A percentile compares a stretch with the other conserved stretches of the same genome.
Evolutionary conservation across 2,113 vertebrate species (phyloP).

Genomic region (Malurus cyaneus): DNA sequence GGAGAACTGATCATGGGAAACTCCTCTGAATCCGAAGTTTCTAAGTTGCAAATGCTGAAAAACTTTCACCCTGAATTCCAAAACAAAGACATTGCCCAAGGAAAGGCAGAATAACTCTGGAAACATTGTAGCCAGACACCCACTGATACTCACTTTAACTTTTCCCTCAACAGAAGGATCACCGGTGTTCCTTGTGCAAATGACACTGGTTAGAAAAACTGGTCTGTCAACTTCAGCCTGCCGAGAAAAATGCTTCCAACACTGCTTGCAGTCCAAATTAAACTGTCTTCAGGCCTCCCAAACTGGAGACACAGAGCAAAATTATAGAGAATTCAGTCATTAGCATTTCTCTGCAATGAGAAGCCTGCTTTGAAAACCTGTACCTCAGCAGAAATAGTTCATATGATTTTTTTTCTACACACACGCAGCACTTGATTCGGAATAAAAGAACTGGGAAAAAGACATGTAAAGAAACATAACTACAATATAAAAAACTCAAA

Average conservation of each 20-base stretch:
- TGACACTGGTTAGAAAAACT: neutral
- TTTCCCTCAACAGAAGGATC: neutral
- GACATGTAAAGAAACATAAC: neutral
- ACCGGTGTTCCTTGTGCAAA: neutral
- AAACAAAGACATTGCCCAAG: neutral
- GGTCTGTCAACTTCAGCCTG: neutral
- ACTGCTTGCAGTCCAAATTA: neutral
- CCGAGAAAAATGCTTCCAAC: neutral
- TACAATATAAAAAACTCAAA: neutral
- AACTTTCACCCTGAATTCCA: neutral
- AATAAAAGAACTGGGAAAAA: neutral
- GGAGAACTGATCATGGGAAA: neutral
- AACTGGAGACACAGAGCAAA: neutral
- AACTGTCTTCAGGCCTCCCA: neutral
- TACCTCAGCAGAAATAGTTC: neutral
- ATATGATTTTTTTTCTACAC: neutral
- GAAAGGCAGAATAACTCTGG: neutral
- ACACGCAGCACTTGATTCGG: neutral
- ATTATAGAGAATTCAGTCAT: neutral
- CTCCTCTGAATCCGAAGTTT: neutral
- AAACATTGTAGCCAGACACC: fast-evolving
- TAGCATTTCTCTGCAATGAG: neutral
- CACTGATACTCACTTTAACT: neutral
- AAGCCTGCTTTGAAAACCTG: neutral
- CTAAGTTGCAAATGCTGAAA: neutral